Percentiles rank a stretch among this genome's conserved stretches.
These are phyloP conservation scores for Cloeon dipterum DNA, from an alignment of 2,888 invertebrate species.

Conservation along the genomic window DNA sequence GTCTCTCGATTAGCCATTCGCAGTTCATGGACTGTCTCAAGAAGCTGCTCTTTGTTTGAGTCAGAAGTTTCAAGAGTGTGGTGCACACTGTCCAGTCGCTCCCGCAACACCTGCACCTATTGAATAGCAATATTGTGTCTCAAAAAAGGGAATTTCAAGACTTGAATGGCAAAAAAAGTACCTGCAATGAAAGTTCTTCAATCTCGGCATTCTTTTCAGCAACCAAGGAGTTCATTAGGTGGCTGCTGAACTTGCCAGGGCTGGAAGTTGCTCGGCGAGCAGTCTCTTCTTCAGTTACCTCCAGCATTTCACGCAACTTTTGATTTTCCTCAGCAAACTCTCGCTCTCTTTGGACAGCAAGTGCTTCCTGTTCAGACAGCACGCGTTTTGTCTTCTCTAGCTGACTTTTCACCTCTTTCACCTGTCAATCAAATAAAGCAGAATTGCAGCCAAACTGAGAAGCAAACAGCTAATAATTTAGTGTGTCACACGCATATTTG, in stretches of 20 bases:
- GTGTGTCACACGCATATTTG: too few relatives aligned
- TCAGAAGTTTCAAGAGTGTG: too few relatives aligned
- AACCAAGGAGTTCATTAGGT: conserved; percentile 21
- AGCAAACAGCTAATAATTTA: too few relatives aligned
- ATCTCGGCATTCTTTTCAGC: conserved; percentile 48
- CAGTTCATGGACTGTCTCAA: too few relatives aligned
- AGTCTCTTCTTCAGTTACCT: background rate
- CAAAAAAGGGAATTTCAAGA: too few relatives aligned
- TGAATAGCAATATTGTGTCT: too few relatives aligned
- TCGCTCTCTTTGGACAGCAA: conserved; percentile 15
- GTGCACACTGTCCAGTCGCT: too few relatives aligned
- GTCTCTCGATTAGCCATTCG: too few relatives aligned
- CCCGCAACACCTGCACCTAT: too few relatives aligned
- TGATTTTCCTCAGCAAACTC: conserved; percentile 15
- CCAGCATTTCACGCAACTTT: conserved; percentile 13
- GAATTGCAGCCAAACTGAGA: too few relatives aligned
- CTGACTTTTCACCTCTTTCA: conserved; percentile 17
- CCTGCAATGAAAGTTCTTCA: conserved; percentile 21
- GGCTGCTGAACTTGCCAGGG: background rate
- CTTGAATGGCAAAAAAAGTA: background rate
- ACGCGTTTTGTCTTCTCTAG: conserved; percentile 19
- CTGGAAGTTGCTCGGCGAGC: background rate
- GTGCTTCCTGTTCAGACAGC: conserved; percentile 17
- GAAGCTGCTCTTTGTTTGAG: too few relatives aligned
- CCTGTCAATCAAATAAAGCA: conserved; percentile 11